These are phyloP conservation scores for Carcharodon carcharias DNA, from an alignment of 2,797 vertebrate genomes.

Conservation along the genomic window DNA sequence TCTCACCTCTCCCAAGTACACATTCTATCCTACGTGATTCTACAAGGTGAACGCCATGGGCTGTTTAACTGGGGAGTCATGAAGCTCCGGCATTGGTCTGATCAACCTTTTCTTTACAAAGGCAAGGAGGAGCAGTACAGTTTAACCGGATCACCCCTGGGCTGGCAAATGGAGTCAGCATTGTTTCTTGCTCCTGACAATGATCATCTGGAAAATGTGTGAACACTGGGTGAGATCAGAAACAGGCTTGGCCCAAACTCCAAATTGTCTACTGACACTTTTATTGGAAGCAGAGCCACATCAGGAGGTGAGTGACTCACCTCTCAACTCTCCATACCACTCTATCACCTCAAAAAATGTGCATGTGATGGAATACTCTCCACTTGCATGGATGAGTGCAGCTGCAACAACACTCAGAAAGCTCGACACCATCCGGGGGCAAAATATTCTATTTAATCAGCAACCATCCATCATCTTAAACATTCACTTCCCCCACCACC, in stretches of 20 bases:
- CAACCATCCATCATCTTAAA: neutral
- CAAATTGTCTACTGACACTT: neutral
- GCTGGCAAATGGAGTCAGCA: neutral
- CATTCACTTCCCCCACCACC: neutral
- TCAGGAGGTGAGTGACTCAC: neutral
- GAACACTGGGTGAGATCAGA: neutral
- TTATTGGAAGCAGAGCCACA: neutral
- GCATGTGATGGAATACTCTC: no score
- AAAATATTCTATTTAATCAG: neutral
- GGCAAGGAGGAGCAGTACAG: neutral
- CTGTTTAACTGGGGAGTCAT: neutral
- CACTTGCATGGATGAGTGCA: neutral
- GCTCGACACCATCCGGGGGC: neutral
- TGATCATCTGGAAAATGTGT: neutral
- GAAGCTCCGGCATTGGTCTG: neutral
- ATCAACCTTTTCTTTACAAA: neutral
- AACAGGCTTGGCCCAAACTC: neutral
- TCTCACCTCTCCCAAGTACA: no score
- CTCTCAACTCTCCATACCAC: neutral
- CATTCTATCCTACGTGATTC: neutral
- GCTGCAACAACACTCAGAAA: neutral
- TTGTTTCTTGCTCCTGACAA: neutral
- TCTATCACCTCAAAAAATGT: neutral
- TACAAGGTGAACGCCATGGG: neutral
- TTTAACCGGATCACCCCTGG: neutral